These are phyloP conservation scores for Molothrus aeneus DNA, from an alignment of 2,797 vertebrate species.

Conservation along the genomic window DNA sequence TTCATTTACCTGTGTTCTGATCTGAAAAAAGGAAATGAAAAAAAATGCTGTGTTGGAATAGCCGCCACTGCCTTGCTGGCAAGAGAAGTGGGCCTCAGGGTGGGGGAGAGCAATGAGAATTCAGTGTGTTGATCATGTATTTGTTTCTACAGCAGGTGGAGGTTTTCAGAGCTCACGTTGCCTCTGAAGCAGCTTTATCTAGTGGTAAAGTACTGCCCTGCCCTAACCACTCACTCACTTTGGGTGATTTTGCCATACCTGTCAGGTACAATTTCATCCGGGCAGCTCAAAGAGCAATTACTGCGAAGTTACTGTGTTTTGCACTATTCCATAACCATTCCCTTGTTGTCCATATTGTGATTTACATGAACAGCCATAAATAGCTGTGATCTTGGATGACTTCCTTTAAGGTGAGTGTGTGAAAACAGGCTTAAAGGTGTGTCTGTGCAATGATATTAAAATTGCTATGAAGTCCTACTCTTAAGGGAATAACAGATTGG, in stretches of 20 bases:
- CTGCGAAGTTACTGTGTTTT: not conserved
- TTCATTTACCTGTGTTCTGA: not conserved
- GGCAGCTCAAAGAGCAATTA: conserved; percentile 6
- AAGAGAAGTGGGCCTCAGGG: not conserved
- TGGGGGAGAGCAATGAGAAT: not conserved
- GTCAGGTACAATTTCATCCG: conserved; percentile 9
- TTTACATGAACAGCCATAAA: conserved; percentile 59
- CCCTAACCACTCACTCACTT: not conserved
- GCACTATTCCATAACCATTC: not conserved
- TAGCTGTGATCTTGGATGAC: conserved; percentile 68
- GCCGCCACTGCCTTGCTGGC: not conserved
- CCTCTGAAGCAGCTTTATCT: conserved; percentile 22
- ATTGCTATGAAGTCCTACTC: not conserved
- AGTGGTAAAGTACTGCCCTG: not conserved
- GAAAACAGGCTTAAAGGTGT: conserved; percentile 47
- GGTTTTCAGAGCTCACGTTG: not conserved
- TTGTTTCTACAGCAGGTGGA: not conserved
- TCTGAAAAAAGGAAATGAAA: not conserved
- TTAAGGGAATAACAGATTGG: conserved; percentile 12
- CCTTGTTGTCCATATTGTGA: conserved; percentile 19
- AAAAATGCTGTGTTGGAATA: not conserved
- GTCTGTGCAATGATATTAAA: conserved; percentile 3
- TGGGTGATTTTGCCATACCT: not conserved
- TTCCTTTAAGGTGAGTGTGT: conserved; percentile 49
- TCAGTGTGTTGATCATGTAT: not conserved